Base-by-base conservation (phyloP, 2,888 invertebrate species). In the Protophormia terraenovae region DNA sequence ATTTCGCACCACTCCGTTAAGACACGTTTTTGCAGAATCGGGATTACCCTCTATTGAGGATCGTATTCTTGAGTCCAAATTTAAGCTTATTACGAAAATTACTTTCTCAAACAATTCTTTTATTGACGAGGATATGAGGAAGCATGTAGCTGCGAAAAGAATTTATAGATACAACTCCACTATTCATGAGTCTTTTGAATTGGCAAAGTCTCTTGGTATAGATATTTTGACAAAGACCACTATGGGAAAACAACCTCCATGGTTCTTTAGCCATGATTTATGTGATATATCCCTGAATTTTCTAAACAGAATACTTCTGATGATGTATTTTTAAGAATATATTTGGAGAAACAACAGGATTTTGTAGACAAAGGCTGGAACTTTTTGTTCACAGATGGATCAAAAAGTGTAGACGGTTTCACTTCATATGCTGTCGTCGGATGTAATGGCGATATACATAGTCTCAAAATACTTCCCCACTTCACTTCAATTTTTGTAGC, bases 401-500 rank as follows among this genome's bases (percentile, higher is more conserved):
- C 32, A n/a, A 29, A 72, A 19, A 41, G 3, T 3, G n/a, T 0
- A 8, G 24, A 53, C 16, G 19, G 4, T 7, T 6, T 2, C 4
- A 29, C 27, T 27, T 58, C 72, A 14, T 58, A 41, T 41, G 72
- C 58, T 10, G 10, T 58, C 16, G 22, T 41, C 14, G 58, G 45
- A 19, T 4, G 5, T 10, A 16, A 58, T 27, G 38, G 27, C 1
- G 2, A 24, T 6, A 41, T 41, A 3, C 12, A 16, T 1, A 10
- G 12, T 14, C 12, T 72, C 0, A 72, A 72, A 19, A 19, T n/a
- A 10, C 66, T 66, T 8, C 45, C 66, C 1, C 10, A 16, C 16
- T 45, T 10, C 27, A 29, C 66, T 14, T 58, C 58, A 16, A 38
- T 72, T 38, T 69, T 72, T 58, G 16, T 16, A n/a, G 58, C 71